phyloP scores from a whole-genome alignment of 2,888 invertebrate species.

The Andrena dorsata region DNA sequence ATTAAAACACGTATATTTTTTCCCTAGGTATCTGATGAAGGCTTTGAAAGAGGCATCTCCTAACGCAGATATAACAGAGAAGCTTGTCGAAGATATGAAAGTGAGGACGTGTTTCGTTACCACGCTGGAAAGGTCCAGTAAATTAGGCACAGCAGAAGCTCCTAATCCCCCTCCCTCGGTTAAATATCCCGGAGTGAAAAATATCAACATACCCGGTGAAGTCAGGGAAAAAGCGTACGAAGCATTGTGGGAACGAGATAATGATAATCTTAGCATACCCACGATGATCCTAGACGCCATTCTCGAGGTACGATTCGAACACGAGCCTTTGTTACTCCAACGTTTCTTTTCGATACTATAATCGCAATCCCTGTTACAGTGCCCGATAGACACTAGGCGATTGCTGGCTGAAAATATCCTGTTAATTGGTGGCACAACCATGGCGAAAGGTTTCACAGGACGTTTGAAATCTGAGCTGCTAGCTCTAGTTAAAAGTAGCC shows the following conservation, averaged over 20 bases:
- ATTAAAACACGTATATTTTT: neutral
- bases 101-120: constrained; percentile 96
- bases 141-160: constrained; percentile 85
- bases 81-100: constrained; percentile 87
- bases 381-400: constrained; percentile 93
- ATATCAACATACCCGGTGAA: constrained; percentile 88
- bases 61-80: constrained; percentile 79
- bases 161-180: constrained; percentile 87
- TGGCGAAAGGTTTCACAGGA: constrained; percentile 93
- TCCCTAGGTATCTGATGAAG: constrained; percentile 66
- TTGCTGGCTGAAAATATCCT: constrained; percentile 93
- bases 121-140: constrained; percentile 89
- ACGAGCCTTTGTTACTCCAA: neutral
- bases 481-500: constrained; percentile 87
- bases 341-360: neutral
- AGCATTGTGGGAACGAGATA: constrained; percentile 93
- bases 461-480: constrained; percentile 92
- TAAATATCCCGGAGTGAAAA: constrained; percentile 89
- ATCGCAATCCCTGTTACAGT: constrained; percentile 84
- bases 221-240: constrained; percentile 94
- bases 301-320: constrained; percentile 86
- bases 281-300: constrained; percentile 95
- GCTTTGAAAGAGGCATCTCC: constrained; percentile 69
- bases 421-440: constrained; percentile 94
- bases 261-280: constrained; percentile 92